Percentiles rank a stretch among this genome's conserved stretches.
Conservation (phyloP, 2,888 invertebrate genomes). For the Xestoiulus laeticollis region DNA sequence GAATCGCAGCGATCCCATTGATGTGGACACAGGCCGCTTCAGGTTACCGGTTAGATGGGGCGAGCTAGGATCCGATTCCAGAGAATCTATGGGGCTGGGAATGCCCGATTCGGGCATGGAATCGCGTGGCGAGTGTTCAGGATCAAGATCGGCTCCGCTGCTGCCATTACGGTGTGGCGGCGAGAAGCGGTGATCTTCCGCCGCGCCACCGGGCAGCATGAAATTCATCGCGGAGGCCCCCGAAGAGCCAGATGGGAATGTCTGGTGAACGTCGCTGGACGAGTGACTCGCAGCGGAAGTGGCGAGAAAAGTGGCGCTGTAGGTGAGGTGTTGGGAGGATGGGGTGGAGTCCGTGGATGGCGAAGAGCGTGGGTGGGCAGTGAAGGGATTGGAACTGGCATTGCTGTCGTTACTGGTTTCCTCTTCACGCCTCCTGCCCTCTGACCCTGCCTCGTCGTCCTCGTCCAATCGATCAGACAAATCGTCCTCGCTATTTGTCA, state of each 20-base stretch:
- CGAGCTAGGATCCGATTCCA: constrained; percentile 62
- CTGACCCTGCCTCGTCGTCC: constrained; percentile 52
- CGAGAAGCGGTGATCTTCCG: constrained; percentile 50
- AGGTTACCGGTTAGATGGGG: background rate
- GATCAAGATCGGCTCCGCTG: constrained; percentile 39
- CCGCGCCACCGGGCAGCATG: background rate
- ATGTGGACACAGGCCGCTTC: constrained; percentile 35
- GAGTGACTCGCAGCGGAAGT: constrained; percentile 30
- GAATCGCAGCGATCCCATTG: constrained; percentile 5
- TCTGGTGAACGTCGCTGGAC: constrained; percentile 41
- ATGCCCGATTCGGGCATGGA: constrained; percentile 65
- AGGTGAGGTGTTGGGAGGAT: background rate
- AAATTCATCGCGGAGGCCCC: background rate
- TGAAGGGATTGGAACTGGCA: constrained; percentile 59
- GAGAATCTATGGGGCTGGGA: constrained; percentile 57
- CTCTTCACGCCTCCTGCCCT: constrained; percentile 47
- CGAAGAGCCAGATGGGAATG: constrained; percentile 43
- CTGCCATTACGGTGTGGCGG: constrained; percentile 50
- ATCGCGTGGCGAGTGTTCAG: constrained; percentile 62
- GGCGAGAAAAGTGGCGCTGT: constrained; percentile 35
- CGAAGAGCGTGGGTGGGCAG: constrained; percentile 43
- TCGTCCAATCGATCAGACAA: constrained; percentile 47
- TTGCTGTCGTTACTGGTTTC: constrained; percentile 57
- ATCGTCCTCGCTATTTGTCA: constrained; percentile 53
- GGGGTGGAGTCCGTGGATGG: constrained; percentile 46